Evolutionary conservation across 2,113 vertebrate species (phyloP).

Genomic region (Onychorhynchus coronatus): DNA sequence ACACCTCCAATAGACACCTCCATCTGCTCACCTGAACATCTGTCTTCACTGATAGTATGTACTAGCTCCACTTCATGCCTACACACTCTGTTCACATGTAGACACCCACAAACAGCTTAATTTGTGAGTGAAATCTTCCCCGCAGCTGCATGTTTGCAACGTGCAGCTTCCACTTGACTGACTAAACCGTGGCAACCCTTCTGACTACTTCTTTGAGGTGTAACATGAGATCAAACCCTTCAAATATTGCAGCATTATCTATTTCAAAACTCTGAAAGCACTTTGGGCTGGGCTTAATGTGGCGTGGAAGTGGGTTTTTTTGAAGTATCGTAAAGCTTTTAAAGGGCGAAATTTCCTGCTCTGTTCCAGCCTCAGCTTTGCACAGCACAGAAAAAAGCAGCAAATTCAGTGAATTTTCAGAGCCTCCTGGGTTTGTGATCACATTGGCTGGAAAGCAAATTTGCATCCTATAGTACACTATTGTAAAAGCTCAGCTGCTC

Average conservation of each 20-base stretch:
- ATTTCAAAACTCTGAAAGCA: neutral
- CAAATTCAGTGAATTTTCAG: neutral
- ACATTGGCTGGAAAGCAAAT: neutral
- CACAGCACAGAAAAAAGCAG: neutral
- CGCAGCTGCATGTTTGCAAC: neutral
- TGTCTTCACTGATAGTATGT: neutral
- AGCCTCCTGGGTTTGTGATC: neutral
- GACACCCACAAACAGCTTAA: neutral
- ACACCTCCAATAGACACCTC: neutral
- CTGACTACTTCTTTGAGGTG: neutral
- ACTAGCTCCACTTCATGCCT: neutral
- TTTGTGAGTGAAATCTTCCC: neutral
- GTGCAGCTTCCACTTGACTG: neutral
- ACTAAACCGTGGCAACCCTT: neutral
- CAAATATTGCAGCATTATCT: neutral
- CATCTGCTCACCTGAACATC: neutral
- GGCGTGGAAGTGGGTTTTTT: neutral
- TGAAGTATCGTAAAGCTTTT: neutral
- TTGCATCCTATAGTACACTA: accelerated
- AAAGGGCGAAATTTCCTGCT: neutral
- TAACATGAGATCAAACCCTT: neutral
- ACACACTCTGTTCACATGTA: neutral
- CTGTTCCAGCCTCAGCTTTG: neutral
- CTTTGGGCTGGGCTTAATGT: neutral
- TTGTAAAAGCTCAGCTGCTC: neutral